Percentiles rank a stretch among this genome's conserved stretches.
Conservation (phyloP, 2,797 vertebrate species). For the Alcedo atthis region DNA sequence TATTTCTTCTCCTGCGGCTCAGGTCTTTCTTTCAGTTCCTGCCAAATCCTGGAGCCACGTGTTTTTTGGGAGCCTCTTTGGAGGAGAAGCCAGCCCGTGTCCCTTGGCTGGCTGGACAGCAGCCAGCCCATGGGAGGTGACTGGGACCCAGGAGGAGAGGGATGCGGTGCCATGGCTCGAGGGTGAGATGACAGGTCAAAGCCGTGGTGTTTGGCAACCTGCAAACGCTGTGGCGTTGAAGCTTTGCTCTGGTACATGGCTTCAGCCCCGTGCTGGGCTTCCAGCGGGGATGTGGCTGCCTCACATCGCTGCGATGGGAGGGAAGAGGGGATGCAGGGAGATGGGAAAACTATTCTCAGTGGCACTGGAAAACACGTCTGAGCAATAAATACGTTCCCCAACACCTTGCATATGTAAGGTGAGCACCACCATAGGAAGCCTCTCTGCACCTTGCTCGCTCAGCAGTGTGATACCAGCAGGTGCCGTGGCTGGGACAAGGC, state of each 20-base stretch:
- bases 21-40: constrained; percentile 31
- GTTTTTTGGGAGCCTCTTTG: not conserved
- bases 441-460: no score
- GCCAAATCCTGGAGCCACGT: not conserved
- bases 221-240: not conserved
- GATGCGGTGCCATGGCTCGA: rapidly evolving
- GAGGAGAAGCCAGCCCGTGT: rapidly evolving
- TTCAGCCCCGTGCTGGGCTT: no score
- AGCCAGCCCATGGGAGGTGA: not conserved
- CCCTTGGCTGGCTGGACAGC: not conserved
- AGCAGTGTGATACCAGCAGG: no score
- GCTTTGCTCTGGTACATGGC: no score
- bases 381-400: no score
- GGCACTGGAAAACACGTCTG: no score
- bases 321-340: no score
- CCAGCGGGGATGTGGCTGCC: no score
- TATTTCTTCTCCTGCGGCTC: not conserved
- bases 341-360: no score
- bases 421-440: no score
- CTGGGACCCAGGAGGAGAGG: rapidly evolving
- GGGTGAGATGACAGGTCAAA: not conserved
- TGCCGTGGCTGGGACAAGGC: not conserved
- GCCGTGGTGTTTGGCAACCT: not conserved
- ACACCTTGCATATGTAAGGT: no score
- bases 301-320: no score